Conservation (phyloP, 64 coral and sea anemone genomes). For the Pachyseris speciosa region DNA sequence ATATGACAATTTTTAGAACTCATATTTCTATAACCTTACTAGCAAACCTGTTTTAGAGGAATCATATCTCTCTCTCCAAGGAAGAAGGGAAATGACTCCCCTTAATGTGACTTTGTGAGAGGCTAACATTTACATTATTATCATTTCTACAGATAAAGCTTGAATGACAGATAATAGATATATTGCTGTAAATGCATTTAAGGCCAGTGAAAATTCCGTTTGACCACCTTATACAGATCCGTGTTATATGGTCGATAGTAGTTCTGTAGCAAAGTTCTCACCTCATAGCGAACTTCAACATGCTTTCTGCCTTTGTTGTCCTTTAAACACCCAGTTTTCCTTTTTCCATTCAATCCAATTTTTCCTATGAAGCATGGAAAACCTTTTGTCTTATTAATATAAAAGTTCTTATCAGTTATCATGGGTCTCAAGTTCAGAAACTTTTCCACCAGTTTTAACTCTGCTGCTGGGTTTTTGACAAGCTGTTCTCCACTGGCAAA, state of each 20-base stretch:
- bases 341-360: not conserved
- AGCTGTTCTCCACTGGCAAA: constrained; percentile 89
- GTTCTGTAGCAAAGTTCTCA: constrained; percentile 45
- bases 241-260: constrained; percentile 76
- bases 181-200: not conserved
- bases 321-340: constrained; percentile 43
- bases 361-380: constrained; percentile 77
- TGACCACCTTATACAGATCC: constrained; percentile 66
- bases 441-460: constrained; percentile 60
- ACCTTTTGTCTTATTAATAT: constrained; percentile 74
- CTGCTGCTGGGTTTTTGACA: constrained; percentile 54
- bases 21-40: too few relatives aligned
- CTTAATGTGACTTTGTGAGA: too few relatives aligned
- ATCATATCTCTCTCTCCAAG: too few relatives aligned
- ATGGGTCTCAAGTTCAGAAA: constrained; percentile 61
- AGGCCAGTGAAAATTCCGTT: constrained; percentile 71
- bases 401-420: constrained; percentile 71
- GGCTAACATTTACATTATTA: too few relatives aligned
- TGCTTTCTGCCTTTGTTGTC: constrained; percentile 78
- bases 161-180: not conserved
- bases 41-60: too few relatives aligned
- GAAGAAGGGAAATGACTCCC: too few relatives aligned
- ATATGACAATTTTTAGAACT: too few relatives aligned
- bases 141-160: not conserved
- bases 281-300: constrained; percentile 4